These are phyloP conservation scores for Heliothis virescens DNA, from an alignment of 1,140 invertebrate genomes.

Conservation along the genomic window DNA sequence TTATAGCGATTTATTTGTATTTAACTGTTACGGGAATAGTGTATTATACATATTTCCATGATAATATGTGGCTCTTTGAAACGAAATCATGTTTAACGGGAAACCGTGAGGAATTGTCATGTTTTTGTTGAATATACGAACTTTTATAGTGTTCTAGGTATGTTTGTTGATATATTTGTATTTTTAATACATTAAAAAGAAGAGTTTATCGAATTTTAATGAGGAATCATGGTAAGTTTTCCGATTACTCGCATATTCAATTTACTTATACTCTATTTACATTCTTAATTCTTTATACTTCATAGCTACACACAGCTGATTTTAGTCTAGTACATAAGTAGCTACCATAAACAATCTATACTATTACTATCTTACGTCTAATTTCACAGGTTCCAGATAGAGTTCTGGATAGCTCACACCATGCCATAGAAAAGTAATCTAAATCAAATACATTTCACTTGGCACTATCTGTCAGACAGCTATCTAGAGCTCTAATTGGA, in stretches of 20 bases:
- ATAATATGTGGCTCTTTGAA: neutral
- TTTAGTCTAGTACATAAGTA: no score
- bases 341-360: no score
- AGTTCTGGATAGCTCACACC: no score
- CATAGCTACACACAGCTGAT: no score
- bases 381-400: no score
- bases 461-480: no score
- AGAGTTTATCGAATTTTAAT: constrained; percentile 1
- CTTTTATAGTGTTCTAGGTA: constrained; percentile 17
- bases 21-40: neutral
- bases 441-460: no score
- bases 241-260: neutral
- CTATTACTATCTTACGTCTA: no score
- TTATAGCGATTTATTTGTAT: constrained; percentile 3
- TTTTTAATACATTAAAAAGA: neutral
- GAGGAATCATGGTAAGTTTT: neutral
- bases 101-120: constrained; percentile 14
- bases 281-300: no score
- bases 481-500: no score
- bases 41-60: neutral
- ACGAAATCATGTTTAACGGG: constrained; percentile 3
- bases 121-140: constrained; percentile 11
- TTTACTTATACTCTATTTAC: neutral
- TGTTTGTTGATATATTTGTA: constrained; percentile 1
- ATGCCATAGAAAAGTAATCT: no score